Conservation (phyloP, 2,797 vertebrate species). For the Coreius guichenoti region DNA sequence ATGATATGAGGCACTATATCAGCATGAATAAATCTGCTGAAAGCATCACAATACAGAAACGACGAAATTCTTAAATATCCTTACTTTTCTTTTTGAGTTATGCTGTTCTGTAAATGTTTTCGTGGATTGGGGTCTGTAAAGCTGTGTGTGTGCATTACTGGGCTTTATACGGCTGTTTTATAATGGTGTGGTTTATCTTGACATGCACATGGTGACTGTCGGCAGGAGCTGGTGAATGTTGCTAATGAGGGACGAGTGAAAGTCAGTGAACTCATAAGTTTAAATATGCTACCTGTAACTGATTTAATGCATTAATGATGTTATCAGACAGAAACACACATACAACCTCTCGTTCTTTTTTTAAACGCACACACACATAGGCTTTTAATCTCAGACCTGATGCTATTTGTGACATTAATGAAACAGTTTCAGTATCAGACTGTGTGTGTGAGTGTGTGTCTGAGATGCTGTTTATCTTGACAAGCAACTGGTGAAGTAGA, state of each 20-base stretch:
- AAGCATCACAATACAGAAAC: not conserved
- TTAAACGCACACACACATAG: constrained; percentile 4
- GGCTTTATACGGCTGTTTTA: constrained; percentile 2
- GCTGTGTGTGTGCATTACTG: constrained; percentile 1
- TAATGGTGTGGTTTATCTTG: constrained; percentile 44
- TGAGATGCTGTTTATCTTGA: constrained; percentile 27
- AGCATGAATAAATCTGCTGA: constrained; percentile 2
- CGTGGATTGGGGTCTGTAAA: not conserved
- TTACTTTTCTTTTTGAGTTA: not conserved
- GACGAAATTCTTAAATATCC: not conserved
- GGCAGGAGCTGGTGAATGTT: constrained; percentile 42
- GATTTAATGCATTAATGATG: constrained; percentile 26
- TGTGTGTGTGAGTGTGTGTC: not conserved
- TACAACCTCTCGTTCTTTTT: not conserved
- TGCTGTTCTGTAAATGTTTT: constrained; percentile 15
- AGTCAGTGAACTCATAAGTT: constrained; percentile 13
- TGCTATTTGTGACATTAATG: constrained; percentile 18
- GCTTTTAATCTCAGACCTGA: constrained; percentile 7
- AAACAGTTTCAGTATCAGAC: not conserved
- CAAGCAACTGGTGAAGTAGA: constrained; percentile 17
- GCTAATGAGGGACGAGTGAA: constrained; percentile 43
- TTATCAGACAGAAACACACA: constrained; percentile 26
- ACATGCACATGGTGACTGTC: constrained; percentile 50
- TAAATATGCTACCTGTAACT: constrained; percentile 2
- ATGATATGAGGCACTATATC: not conserved